Percentiles rank a stretch among this genome's conserved stretches.
These are phyloP conservation scores for Drosophila sturtevanti DNA, from an alignment of 1,140 invertebrate genomes.

Conservation along the genomic window DNA sequence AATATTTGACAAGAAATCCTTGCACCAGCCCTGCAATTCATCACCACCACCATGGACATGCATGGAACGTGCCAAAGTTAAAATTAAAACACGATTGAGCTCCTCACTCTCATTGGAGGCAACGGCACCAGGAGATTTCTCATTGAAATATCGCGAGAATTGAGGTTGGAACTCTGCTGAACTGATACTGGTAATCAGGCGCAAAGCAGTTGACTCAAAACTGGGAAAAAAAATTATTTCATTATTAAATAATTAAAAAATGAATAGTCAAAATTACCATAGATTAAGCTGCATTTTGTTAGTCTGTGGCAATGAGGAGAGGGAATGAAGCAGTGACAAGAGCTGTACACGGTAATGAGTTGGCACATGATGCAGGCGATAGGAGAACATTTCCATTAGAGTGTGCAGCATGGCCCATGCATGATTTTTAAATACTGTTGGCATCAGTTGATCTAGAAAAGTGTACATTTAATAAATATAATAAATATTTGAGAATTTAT, in stretches of 20 bases:
- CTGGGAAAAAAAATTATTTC: conserved; percentile 20
- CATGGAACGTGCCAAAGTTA: conserved; percentile 96
- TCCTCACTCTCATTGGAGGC: conserved; percentile 97
- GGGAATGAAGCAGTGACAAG: conserved; percentile 93
- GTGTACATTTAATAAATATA: not conserved
- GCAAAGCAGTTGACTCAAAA: conserved; percentile 96
- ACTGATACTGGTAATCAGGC: conserved; percentile 95
- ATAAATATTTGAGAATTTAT: not conserved
- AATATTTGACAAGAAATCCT: conserved; percentile 94
- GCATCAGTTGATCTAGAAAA: conserved; percentile 91
- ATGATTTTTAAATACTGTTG: conserved; percentile 95
- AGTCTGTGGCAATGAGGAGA: conserved; percentile 94
- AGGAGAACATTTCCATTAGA: conserved; percentile 97
- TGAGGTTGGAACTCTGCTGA: conserved; percentile 96
- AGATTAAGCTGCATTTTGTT: conserved; percentile 97
- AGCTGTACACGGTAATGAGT: conserved; percentile 97
- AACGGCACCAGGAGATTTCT: conserved; percentile 88
- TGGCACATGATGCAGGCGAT: conserved; percentile 97
- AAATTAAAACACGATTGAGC: conserved; percentile 94
- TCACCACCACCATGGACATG: conserved; percentile 92
- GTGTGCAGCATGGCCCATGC: conserved; percentile 98
- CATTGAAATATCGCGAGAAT: conserved; percentile 92
- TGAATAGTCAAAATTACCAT: conserved; percentile 83
- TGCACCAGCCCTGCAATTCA: conserved; percentile 91
- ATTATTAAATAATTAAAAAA: conserved; percentile 78